Evolutionary conservation across 2,888 invertebrate species (phyloP).

Genomic region (Lepidonotus clava): DNA sequence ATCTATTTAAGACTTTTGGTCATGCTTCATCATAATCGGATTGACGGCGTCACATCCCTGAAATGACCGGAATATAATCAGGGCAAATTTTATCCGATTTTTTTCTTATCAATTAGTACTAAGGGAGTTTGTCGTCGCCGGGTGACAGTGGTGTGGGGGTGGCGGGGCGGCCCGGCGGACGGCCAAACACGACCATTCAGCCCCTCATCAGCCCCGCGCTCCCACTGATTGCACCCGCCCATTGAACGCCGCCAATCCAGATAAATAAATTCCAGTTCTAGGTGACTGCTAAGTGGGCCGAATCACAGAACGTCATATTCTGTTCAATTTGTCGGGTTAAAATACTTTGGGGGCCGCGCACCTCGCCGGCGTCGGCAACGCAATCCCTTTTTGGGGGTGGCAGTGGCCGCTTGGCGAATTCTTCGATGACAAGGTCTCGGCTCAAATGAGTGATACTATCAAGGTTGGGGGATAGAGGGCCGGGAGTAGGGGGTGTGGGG

Average conservation of each 20-base stretch:
- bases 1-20: conserved; percentile 45
- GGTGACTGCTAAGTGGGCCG: conserved; percentile 41
- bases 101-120: conserved; percentile 41
- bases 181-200: conserved; percentile 24
- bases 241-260: conserved; percentile 49
- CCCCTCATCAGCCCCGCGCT: conserved; percentile 22
- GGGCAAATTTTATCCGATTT: conserved; percentile 36
- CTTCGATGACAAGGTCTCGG: conserved; percentile 38
- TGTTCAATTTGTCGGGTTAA: conserved; percentile 54
- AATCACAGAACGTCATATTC: conserved; percentile 53
- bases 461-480: background rate
- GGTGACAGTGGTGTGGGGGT: conserved; percentile 18
- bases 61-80: conserved; percentile 31
- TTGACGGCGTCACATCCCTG: background rate
- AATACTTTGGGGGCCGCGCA: conserved; percentile 33
- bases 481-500: background rate
- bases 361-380: background rate
- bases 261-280: conserved; percentile 48
- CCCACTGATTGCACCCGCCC: conserved; percentile 39
- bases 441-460: conserved; percentile 41
- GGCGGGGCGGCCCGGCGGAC: background rate
- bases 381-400: conserved; percentile 11
- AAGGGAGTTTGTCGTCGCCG: background rate
- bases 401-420: background rate
- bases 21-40: conserved; percentile 41